Evolutionary conservation across 2,888 invertebrate species (phyloP), one percentile per base, ranked within the genome.

Genomic region (Phlogophora meticulosa): DNA sequence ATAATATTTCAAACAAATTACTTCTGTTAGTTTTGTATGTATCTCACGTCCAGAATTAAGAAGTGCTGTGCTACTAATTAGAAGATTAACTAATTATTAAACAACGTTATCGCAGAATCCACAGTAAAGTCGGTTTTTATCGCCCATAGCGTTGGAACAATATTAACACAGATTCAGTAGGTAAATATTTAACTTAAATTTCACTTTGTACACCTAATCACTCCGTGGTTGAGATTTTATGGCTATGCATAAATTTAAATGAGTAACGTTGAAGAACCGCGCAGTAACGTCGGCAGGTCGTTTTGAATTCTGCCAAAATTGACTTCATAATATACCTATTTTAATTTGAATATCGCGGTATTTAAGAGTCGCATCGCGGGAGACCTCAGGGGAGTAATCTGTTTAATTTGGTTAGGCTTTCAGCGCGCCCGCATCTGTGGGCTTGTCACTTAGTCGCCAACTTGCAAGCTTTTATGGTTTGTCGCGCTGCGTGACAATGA

Each of bases 281-380:
- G 80, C 56, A 52, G 78, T 75, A 65, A 73, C 77, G 81, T 81
- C 66, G 69, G 69, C 61, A 78, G 79, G 78, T 74, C 78, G 79
- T 84, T 85, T 80, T 82, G 76, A 82, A 85, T 87, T 76, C 74
- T 76, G 78, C 67, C 76, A 76, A 80, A 87, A 87, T 87, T 86
- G 82, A 87, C 88, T 88, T 85, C 84, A 85, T 88, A 87, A 87
- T 87, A 81, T 86, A 85, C 78, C 76, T 83, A 87, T 88, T 88
- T 87, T 87, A 86, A 90, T 90, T 88, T 90, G 85, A 90, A 89
- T 90, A 89, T 88, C 86, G 85, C 79, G 80, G 83, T 86, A 84
- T 87, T 88, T 86, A 86, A 81, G 66, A 78, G 82, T 74, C 74
- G 76, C 76, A 74, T 78, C 70, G 53, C 36, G 80, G 78, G 66